Base-by-base conservation (phyloP, 2,888 invertebrate genomes). In the Leucoma salicis region DNA sequence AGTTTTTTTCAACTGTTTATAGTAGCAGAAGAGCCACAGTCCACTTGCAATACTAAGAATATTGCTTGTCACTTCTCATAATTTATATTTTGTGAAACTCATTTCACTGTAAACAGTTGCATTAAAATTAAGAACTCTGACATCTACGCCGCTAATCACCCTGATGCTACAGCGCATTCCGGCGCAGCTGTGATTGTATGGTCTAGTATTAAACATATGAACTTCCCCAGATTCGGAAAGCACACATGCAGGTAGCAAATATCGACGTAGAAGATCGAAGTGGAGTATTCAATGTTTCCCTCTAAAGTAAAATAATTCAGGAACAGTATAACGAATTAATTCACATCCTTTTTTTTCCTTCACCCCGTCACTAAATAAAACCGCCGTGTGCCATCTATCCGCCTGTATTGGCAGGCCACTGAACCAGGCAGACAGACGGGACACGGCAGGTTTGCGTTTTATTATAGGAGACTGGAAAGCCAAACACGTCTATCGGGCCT, bases 221-320 rank as follows among this genome's bases (percentile, higher is more conserved):
- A 24, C 34, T 12, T 13, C 14, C 24, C 2, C 13, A 13, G 24
- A 24, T 34, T 18, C 12, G 1, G 24, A 24, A 6, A 13, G 24
- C n/a, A 1, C 14, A 24, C 34, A 21, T 24, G 1, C 34, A 34
- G 14, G 24, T 13, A 7, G 12, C 32, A 43, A 32, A 49, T 49
- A 13, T 49, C 42, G 11, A 49, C 47, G 1, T 51, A 44, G 6
- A 52, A 40, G 31, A 44, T 46, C 25, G 44, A 36, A 37, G 42
- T 47, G 7, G 37, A 11, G n/a, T 21, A 25, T 21, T 31, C 14
- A 16, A 13, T 25, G n/a, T 46, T 16, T 24, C 34, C 10, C 24
- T 2, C n/a, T 13, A 34, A 14, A 21, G 14, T 14, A 34, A 14
- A 10, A 21, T 34, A 14, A 24, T 4, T 2, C 4, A 24, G n/a